Evolutionary conservation across 2,888 invertebrate species (phyloP), one percentile per base, ranked within the genome.

Genomic region (Tenthredo amoena): DNA sequence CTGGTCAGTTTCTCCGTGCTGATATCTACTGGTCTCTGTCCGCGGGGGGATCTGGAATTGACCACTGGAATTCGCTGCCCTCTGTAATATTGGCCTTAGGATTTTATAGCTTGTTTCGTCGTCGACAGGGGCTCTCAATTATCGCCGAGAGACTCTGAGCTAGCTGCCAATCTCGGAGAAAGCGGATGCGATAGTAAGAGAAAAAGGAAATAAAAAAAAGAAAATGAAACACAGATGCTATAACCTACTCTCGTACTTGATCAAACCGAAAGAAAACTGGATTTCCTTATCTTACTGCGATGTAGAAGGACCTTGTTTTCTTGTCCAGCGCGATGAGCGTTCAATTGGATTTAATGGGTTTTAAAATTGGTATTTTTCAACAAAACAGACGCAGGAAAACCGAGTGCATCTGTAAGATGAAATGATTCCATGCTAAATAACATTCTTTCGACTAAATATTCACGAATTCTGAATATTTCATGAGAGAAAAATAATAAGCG

Each of bases 81-180:
- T 87, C 86, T 84, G 88, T 88, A 87, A 89, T 89, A 88, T 89
- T 87, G 85, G 87, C 85, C 84, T 86, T 65, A 65, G 86, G 87
- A 88, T 90, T 90, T 90, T 88, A 90, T 89, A 86, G 86, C 87
- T 88, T 88, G 87, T 88, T 90, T 88, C 86, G 77, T 81, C 84
- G 82, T 65, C 77, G 83, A 43, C 87, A 87, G 87, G 21, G 89
- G 85, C 86, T 88, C 90, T 88, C 89, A 88, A 86, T 82, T 82
- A 71, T 34, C 71, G 65, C 71, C 85, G 31, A n/a, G 68, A 65
- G 12, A 31, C 21, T 47, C 47, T 47, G 47, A 50, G 26, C 58
- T 43, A 9, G 31, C 15, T 62, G 47, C 68, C 83, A 68, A 47
- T 83, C 50, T 65, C 31, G 21, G 62, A 81, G 5, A 43, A 34